These are phyloP conservation scores for Hylaea fasciaria DNA, from an alignment of 2,888 invertebrate genomes.

Conservation along the genomic window DNA sequence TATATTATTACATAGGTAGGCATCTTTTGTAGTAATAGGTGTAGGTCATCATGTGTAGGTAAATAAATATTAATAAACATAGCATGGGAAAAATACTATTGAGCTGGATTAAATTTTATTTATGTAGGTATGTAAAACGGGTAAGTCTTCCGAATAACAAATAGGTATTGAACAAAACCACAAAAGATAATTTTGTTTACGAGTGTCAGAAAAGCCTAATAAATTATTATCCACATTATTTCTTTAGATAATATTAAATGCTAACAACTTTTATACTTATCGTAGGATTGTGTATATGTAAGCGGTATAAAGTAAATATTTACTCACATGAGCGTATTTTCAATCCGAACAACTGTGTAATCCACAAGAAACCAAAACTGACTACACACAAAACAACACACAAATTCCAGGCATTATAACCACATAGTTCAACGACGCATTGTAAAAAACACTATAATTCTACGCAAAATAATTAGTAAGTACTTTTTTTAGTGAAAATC, in stretches of 20 bases:
- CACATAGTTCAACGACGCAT: slow-evolving; percentile 61
- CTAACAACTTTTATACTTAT: slow-evolving; percentile 12
- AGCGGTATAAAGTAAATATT: slow-evolving; percentile 66
- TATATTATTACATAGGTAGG: too few species aligned
- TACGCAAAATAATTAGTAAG: slow-evolving; percentile 59
- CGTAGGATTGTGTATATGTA: slow-evolving; percentile 30
- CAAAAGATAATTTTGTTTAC: too few species aligned
- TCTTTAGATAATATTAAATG: slow-evolving; percentile 2
- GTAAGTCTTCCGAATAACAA: too few species aligned
- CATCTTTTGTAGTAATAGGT: too few species aligned
- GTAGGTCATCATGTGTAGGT: too few species aligned
- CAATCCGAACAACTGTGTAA: slow-evolving; percentile 72
- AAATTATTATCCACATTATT: slow-evolving; percentile 5
- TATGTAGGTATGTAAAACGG: too few species aligned
- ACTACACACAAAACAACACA: slow-evolving; percentile 64
- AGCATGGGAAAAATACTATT: too few species aligned
- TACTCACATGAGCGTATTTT: slow-evolving; percentile 78
- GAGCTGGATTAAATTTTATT: too few species aligned
- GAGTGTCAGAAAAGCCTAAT: neutral
- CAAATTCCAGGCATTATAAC: slow-evolving; percentile 73
- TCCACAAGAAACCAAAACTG: slow-evolving; percentile 58
- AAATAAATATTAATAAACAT: too few species aligned
- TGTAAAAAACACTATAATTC: slow-evolving; percentile 55
- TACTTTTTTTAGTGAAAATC: slow-evolving; percentile 45
- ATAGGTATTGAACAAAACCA: too few species aligned